Base-by-base conservation (phyloP, 92 coral and sea anemone genomes). In the Metridium senile region DNA sequence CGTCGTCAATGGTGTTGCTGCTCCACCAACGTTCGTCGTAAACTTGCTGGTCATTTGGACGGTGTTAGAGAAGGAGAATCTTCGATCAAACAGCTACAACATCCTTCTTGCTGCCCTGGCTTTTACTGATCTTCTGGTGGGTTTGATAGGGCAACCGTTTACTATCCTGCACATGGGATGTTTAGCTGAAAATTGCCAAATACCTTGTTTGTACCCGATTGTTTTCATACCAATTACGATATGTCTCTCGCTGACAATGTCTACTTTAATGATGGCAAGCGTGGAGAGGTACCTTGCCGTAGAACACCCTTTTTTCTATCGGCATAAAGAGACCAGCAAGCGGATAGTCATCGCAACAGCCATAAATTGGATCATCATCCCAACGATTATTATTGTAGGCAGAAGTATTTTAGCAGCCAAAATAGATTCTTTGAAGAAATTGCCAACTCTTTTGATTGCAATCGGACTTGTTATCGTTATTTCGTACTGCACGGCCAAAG, bases 11-110 rank as follows among this genome's bases (percentile, higher is more conserved):
- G 73, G 73, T 11, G 9, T 68, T 17, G 56, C 58, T 25, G 73
- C 73, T 35, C 52, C 52, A 51, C 73, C 73, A 68, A 68, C 73
- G 18, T 33, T 35, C 19, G 6, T 35, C 16, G 17, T 68, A 13
- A 68, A 68, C 73, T 68, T 68, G 73, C 52, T 68, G 23, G 73
- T 68, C 29, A 68, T 45, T 46, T 68, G 73, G 73, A 68, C 73
- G 18, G 73, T 68, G 54, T 18, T 68, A 30, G 73, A 68, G 57
- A 33, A 51, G 9, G 30, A 11, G 11, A 46, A 53, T 43, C 73
- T 33, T 35, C 73, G 73, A n/a, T 68, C 73, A 32, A 25, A 26
- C 18, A 68, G 26, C 73, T 68, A 68, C 45, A 68, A 68, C 58
- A 33, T 68, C 73, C 27, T 68, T 16, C 32, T 68, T 11, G 54